These are phyloP conservation scores for Galaxias olidus DNA, from an alignment of 2,797 vertebrate genomes.

Conservation along the genomic window DNA sequence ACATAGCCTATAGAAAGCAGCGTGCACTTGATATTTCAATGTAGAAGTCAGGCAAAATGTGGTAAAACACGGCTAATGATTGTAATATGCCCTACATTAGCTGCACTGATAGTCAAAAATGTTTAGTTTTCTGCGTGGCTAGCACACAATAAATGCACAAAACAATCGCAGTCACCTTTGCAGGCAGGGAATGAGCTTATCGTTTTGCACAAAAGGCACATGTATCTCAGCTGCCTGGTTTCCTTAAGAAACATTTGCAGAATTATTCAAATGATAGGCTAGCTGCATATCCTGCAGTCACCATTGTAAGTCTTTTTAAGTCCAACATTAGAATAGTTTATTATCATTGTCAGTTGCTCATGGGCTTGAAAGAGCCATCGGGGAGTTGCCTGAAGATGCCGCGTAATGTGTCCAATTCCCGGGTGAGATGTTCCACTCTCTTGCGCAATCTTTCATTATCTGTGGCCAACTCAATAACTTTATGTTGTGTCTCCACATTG, in stretches of 20 bases:
- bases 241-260: slow-evolving; percentile 54
- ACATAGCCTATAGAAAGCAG: slow-evolving; percentile 30
- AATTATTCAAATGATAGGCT: slow-evolving; percentile 41
- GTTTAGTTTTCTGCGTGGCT: slow-evolving; percentile 45
- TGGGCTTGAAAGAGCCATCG: slow-evolving; percentile 90
- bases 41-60: slow-evolving; percentile 34
- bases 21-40: slow-evolving; percentile 37
- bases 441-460: slow-evolving; percentile 95
- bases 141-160: slow-evolving; percentile 58
- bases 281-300: slow-evolving; percentile 44
- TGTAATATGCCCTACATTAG: slow-evolving; percentile 56
- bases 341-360: slow-evolving; percentile 86
- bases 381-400: slow-evolving; percentile 96
- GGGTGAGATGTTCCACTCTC: slow-evolving; percentile 92
- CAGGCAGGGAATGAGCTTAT: slow-evolving; percentile 67
- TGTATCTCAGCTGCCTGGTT: slow-evolving; percentile 66
- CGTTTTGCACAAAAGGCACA: slow-evolving; percentile 71
- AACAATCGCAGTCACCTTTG: slow-evolving; percentile 47
- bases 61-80: slow-evolving; percentile 33
- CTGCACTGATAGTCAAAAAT: slow-evolving; percentile 60
- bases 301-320: slow-evolving; percentile 27
- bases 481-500: slow-evolving; percentile 96
- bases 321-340: slow-evolving; percentile 28
- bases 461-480: slow-evolving; percentile 88
- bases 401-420: slow-evolving; percentile 93